phyloP scores from a whole-genome alignment of 2,888 invertebrate species.

The Volucella bombylans region DNA sequence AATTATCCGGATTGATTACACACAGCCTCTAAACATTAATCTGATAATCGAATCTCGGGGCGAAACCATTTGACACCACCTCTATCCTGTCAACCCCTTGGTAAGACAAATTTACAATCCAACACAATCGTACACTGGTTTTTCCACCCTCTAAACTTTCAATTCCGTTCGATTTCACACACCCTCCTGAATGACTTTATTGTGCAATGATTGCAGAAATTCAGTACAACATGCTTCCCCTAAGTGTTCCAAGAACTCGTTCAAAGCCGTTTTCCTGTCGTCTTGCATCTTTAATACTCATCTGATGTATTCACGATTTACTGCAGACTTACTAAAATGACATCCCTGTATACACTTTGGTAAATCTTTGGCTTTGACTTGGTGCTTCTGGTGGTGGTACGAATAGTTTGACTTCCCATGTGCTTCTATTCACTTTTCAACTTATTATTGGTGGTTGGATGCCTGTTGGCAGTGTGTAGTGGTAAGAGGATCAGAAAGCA shows the following conservation, averaged over 20 bases:
- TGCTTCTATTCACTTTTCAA: conserved; percentile 16
- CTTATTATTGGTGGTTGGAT: conserved; percentile 5
- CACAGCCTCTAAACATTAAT: not conserved
- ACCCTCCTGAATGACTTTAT: not conserved
- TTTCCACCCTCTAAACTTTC: conserved; percentile 43
- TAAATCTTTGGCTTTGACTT: conserved; percentile 52
- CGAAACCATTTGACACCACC: conserved; percentile 4
- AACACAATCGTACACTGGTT: conserved; percentile 17
- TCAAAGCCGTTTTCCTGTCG: conserved; percentile 20
- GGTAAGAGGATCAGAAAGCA: conserved; percentile 9
- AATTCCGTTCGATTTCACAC: conserved; percentile 48
- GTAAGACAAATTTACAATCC: conserved; percentile 4
- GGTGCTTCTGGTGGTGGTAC: conserved; percentile 13
- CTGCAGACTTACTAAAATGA: conserved; percentile 51
- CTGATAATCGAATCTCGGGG: conserved; percentile 5
- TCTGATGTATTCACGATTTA: conserved; percentile 59
- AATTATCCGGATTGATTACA: not conserved
- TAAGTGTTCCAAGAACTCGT: conserved; percentile 5
- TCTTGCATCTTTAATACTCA: conserved; percentile 50
- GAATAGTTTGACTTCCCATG: conserved; percentile 1
- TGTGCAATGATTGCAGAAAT: conserved; percentile 17
- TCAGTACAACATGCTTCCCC: not conserved
- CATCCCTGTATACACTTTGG: conserved; percentile 39
- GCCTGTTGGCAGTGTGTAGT: conserved; percentile 2
- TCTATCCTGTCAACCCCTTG: not conserved